phyloP scores from a whole-genome alignment of 2,797 vertebrate species.

The Smutsia temminckii region DNA sequence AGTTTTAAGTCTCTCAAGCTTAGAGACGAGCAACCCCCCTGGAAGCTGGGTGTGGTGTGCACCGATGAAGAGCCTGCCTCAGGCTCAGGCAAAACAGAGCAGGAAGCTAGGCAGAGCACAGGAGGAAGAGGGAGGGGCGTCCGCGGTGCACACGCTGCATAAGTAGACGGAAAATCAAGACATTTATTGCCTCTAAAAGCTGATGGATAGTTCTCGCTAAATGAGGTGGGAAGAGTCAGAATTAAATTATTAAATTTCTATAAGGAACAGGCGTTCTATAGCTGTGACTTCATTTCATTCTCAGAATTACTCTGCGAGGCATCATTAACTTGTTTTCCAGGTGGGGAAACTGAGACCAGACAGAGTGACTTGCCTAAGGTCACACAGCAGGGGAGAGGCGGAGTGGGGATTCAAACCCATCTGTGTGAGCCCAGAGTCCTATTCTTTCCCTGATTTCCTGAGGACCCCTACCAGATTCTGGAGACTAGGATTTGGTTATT shows the following conservation, averaged over 20 bases:
- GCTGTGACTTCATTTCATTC: neutral
- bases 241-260: neutral
- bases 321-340: neutral
- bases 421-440: neutral
- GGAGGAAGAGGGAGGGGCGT: neutral
- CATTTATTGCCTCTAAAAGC: neutral
- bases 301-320: neutral
- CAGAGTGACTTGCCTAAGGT: neutral
- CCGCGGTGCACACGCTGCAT: accelerated
- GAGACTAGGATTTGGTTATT: neutral
- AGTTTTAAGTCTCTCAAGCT: neutral
- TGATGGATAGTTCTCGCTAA: neutral
- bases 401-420: neutral
- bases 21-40: neutral
- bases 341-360: neutral
- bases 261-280: neutral
- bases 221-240: neutral
- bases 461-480: neutral
- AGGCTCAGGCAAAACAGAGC: neutral
- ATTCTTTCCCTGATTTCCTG: neutral
- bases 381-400: neutral
- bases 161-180: neutral
- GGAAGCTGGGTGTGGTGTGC: too few species aligned
- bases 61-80: neutral
- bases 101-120: neutral